Conservation (phyloP, 2,888 invertebrate species). For the Spatulosminthurus flaviceps region DNA sequence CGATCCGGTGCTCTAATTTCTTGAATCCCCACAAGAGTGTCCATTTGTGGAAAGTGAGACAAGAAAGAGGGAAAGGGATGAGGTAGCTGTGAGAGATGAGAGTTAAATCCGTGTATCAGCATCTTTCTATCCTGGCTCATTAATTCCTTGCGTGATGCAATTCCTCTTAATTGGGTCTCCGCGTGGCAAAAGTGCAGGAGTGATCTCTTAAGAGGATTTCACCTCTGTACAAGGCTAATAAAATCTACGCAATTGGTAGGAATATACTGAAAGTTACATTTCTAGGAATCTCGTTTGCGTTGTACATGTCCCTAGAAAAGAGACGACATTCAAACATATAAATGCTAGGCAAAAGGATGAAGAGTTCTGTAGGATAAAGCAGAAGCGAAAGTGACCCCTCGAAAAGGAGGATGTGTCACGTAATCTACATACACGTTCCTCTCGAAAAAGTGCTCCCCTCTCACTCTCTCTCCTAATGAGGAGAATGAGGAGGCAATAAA, state of each 20-base stretch:
- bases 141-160: conserved; percentile 13
- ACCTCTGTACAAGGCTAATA: too few species aligned
- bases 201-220: too few species aligned
- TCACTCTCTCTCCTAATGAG: background rate
- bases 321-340: too few species aligned
- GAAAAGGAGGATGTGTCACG: background rate
- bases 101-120: background rate
- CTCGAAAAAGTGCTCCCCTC: background rate
- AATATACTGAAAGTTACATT: too few species aligned
- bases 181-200: background rate
- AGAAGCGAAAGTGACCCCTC: background rate
- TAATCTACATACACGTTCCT: background rate
- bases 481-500: conserved; percentile 3
- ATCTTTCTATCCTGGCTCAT: background rate
- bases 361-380: too few species aligned
- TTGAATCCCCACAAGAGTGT: too few species aligned
- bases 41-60: too few species aligned
- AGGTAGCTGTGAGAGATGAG: background rate
- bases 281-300: too few species aligned
- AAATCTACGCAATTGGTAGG: too few species aligned
- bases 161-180: background rate
- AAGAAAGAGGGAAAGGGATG: background rate
- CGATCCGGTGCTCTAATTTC: too few species aligned
- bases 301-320: too few species aligned
- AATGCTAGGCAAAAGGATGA: too few species aligned